Conservation (phyloP, 2,113 vertebrate genomes). For the Bothrops jararaca region DNA sequence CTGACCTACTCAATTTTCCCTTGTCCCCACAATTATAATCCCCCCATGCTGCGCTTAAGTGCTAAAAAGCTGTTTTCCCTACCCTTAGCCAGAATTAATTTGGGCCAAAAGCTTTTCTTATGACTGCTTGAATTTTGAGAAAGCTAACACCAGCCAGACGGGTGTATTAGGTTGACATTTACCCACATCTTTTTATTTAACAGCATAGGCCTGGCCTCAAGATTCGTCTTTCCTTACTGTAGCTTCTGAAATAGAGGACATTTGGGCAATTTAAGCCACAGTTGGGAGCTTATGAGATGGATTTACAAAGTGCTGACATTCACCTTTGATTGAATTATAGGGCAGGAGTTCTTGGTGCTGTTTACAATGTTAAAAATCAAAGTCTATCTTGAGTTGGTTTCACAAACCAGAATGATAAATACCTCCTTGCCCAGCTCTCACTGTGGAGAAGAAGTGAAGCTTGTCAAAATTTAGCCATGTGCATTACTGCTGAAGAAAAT, state of each 20-base stretch:
- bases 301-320: conserved; percentile 13
- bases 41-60: neutral
- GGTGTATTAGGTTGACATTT: neutral
- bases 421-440: neutral
- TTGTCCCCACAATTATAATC: neutral
- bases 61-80: neutral
- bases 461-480: neutral
- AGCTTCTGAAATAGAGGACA: conserved; percentile 17
- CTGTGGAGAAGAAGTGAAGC: neutral
- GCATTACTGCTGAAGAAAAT: neutral
- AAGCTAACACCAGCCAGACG: neutral
- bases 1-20: neutral
- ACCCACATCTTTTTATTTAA: neutral
- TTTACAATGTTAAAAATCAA: conserved; percentile 35
- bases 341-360: conserved; percentile 11
- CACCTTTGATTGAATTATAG: conserved; percentile 11
- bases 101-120: neutral
- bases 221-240: conserved; percentile 5
- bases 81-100: neutral
- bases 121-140: neutral
- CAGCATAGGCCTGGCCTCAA: conserved; percentile 2
- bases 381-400: neutral
- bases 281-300: conserved; percentile 12
- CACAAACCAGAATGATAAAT: neutral
- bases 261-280: neutral